Conservation (phyloP, 2,113 vertebrate species). For the Phaethornis superciliosus region DNA sequence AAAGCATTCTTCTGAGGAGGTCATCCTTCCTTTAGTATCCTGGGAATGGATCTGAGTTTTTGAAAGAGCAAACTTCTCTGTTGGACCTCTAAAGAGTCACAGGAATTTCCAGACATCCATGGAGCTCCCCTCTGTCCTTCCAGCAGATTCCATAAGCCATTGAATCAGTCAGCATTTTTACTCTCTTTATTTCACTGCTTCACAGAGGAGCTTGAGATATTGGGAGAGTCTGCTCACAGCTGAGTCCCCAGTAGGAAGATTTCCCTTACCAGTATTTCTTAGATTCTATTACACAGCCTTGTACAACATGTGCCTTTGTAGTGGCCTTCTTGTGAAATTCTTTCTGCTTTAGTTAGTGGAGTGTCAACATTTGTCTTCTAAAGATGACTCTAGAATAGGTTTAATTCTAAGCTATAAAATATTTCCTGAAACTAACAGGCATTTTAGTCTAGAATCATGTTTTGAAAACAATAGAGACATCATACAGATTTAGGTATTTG, state of each 20-base stretch:
- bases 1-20: background rate
- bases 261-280: background rate
- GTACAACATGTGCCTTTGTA: background rate
- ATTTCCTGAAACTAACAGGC: background rate
- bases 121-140: background rate
- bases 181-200: background rate
- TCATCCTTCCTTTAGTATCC: background rate
- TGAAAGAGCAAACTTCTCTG: background rate
- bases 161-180: background rate
- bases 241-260: background rate
- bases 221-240: background rate
- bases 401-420: conserved; percentile 34
- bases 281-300: background rate
- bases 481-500: background rate
- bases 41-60: background rate
- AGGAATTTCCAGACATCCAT: background rate
- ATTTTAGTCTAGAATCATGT: background rate
- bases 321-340: background rate
- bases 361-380: background rate
- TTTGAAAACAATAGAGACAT: background rate
- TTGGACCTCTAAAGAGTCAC: background rate
- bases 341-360: background rate
- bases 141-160: background rate
- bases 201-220: background rate
- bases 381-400: background rate